Base-by-base conservation (phyloP, 2,113 vertebrate species). In the Rhadina sibilatrix region DNA sequence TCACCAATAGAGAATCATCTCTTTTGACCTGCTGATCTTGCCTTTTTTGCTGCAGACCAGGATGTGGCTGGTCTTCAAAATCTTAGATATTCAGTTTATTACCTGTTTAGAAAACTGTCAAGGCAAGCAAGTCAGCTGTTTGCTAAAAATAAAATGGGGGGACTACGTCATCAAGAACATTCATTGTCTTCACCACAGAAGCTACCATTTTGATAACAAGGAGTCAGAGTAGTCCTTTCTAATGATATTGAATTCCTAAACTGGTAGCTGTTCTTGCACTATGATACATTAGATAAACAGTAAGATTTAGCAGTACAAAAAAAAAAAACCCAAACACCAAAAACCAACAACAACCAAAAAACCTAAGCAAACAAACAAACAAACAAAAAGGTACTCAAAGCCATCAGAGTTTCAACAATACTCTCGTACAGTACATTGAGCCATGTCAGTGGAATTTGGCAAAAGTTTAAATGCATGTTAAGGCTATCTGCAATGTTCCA, bases 401-500 rank as follows among this genome's bases (percentile, higher is more conserved):
- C 9, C 35, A 42, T 20, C 33, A 61, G 59, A n/a, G 11, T 80
- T 91, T 76, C 9, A 47, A 30, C 12, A 50, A 11, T 56, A 72
- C 23, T 15, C 7, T 49, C 24, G 15, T 28, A 47, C 9, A 56
- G 6, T 72, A n/a, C 50, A 50, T 28, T 93, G 38, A 93, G 12
- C 24, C 63, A 10, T 19, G 24, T 69, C 37, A 71, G 31, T 74
- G 52, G 24, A 77, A 91, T 60, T 71, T 89, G 61, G 52, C 71
- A 93, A 69, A 80, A 87, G 27, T 76, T 95, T 89, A 83, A 93
- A 79, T 83, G 27, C 83, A 40, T 81, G 46, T 30, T 81, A 27
- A 33, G 64, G 60, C 37, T 95, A 74, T 70, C 66, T 85, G 22
- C 65, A 65, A 16, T 78, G 38, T 79, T 97, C 53, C 95, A 94